A percentile compares a stretch with the other conserved stretches of the same genome.
These are phyloP conservation scores for Ochropleura plecta DNA, from an alignment of 2,888 invertebrate species.

Conservation along the genomic window DNA sequence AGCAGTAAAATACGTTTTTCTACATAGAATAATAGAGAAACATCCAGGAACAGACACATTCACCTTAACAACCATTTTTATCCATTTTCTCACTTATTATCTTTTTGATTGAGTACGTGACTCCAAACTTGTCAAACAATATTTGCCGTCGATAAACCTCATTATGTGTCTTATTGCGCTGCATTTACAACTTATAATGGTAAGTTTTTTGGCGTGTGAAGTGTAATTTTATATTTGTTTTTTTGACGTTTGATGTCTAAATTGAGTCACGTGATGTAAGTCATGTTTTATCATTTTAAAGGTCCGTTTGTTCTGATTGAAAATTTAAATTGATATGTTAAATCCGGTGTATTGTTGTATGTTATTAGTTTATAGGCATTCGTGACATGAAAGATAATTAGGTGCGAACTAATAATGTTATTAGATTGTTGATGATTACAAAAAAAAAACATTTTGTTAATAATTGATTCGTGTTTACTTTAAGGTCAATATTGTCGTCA, in stretches of 20 bases:
- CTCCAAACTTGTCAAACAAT: conserved; percentile 41
- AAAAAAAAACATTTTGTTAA: conserved; percentile 4
- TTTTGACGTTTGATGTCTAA: conserved; percentile 66
- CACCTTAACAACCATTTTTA: conserved; percentile 57
- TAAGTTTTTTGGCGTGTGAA: conserved; percentile 16
- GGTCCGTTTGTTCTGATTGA: conserved; percentile 56
- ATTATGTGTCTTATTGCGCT: conserved; percentile 47
- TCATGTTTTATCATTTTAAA: conserved; percentile 53
- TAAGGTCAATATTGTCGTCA: conserved; percentile 14
- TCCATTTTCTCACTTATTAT: conserved; percentile 64
- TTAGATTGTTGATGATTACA: conserved; percentile 24
- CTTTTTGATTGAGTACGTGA: conserved; percentile 68
- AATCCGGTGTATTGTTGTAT: conserved; percentile 62
- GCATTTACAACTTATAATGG: conserved; percentile 54
- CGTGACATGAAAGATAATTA: conserved; percentile 51
- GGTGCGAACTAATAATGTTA: conserved; percentile 45
- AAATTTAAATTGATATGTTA: conserved; percentile 65
- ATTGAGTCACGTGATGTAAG: conserved; percentile 56
- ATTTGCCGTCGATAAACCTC: conserved; percentile 45
- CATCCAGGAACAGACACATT: conserved; percentile 46
- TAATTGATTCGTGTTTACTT: conserved; percentile 29
- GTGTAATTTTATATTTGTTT: conserved; percentile 43
- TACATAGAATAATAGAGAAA: conserved; percentile 28
- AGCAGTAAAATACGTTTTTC: conserved; percentile 48
- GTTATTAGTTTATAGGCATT: conserved; percentile 62